Base-by-base conservation (phyloP, 1,140 invertebrate species). In the Venturia canescens region DNA sequence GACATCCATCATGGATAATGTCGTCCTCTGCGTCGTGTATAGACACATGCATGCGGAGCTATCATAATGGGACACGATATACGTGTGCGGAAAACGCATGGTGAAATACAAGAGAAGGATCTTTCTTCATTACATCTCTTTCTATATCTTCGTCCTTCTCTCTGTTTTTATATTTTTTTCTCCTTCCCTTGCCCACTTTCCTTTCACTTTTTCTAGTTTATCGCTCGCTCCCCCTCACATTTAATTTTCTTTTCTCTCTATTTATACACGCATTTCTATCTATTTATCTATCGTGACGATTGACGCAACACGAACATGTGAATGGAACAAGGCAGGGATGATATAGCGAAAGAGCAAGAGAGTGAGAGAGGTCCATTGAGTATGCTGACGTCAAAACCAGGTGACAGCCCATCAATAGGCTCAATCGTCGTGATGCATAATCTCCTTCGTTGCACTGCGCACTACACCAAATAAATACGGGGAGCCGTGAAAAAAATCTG, bases 321-420 rank as follows among this genome's bases (percentile, higher is more conserved):
- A 13, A 53, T 34, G 38, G 44, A 57, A 27, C 72, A 71, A 66
- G 60, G 38, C 29, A 72, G 23, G 34, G 76, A 57, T 57, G 21
- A 23, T 21, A 23, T 18, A 27, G 26, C 5, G 60, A 63, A 63
- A 11, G 7, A 11, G 66, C 15, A 29, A 69, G 9, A 31, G 26
- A 31, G 66, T 1, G 66, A 31, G 15, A 31, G 66, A 69, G 66
- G 72, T 57, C n/a, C 79, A 82, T 80, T 60, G 70, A 78, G 72
- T 80, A n/a, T n/a, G 78, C 75, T 63, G 77, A 84, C 81, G 84
- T 85, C 85, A 85, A 84, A 84, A 78, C 80, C 83, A 83, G 84
- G 79, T 82, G 85, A 86, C 85, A 85, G 81, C 85, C 85, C 85
- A 85, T 86, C 85, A 82, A 85, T 84, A 82, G 85, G 53, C 50